These are phyloP conservation scores for Epizoanthus rinbou DNA, from an alignment of 92 coral and sea anemone species.

Conservation along the genomic window DNA sequence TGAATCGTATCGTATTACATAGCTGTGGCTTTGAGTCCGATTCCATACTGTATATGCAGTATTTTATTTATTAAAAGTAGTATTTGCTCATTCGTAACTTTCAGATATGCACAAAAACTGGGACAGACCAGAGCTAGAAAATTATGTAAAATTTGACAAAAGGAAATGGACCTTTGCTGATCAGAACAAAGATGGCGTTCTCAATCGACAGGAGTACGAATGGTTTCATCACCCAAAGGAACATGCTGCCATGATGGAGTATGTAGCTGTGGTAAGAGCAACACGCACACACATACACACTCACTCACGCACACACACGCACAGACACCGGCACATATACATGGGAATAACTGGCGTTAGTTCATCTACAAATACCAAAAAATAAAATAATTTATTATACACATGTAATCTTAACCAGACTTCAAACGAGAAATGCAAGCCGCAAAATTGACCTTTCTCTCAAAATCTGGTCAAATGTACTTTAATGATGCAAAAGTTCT, in stretches of 20 bases:
- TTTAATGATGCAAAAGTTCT: background rate
- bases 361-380: too few relatives aligned
- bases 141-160: conserved; percentile 77
- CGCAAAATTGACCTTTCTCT: background rate
- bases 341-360: too few relatives aligned
- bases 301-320: too few relatives aligned
- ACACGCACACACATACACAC: background rate
- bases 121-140: conserved; percentile 76
- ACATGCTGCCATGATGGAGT: conserved; percentile 85
- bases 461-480: background rate
- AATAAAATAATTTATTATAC: too few relatives aligned
- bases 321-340: too few relatives aligned
- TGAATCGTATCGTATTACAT: too few relatives aligned
- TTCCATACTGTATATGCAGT: background rate
- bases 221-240: conserved; percentile 91
- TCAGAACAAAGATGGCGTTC: conserved; percentile 79
- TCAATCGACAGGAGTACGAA: conserved; percentile 86
- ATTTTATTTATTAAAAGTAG: background rate
- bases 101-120: conserved; percentile 83
- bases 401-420: too few relatives aligned
- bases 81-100: background rate
- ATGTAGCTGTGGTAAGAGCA: conserved; percentile 82
- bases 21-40: background rate
- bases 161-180: conserved; percentile 94
- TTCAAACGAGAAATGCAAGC: too few relatives aligned